Evolutionary conservation across 2,888 invertebrate genomes (phyloP).

Genomic region (Leptarthrus brevirostris): DNA sequence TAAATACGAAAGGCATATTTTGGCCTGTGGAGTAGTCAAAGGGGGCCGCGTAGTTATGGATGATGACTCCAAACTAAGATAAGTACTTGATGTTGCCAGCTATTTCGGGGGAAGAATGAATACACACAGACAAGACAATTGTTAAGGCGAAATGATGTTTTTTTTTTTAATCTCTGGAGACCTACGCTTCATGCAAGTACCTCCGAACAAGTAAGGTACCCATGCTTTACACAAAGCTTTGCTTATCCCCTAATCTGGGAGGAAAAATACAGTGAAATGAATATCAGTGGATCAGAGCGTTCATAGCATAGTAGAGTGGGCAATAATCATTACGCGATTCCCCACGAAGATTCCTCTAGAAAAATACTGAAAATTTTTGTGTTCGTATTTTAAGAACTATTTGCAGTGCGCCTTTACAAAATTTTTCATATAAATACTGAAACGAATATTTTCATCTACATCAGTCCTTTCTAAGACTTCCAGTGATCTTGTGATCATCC

Average conservation of each 20-base stretch:
- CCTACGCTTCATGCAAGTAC: conserved; percentile 6
- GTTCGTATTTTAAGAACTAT: conserved; percentile 16
- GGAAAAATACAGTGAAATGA: conserved; percentile 2
- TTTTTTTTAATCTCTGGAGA: conserved; percentile 1
- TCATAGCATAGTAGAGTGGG: conserved; percentile 9
- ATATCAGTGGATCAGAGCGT: not conserved
- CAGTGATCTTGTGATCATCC: conserved; percentile 48
- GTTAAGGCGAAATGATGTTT: not conserved
- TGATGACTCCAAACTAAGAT: not conserved
- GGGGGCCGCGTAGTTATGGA: no score
- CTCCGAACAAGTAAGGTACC: not conserved
- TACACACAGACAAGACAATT: not conserved
- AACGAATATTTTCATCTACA: conserved; percentile 48
- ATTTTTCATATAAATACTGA: conserved; percentile 54
- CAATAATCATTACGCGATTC: conserved; percentile 20
- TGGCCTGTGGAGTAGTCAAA: not conserved
- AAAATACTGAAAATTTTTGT: conserved; percentile 20
- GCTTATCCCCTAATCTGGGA: conserved; percentile 15
- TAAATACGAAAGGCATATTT: not conserved
- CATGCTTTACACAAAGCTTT: conserved; percentile 3
- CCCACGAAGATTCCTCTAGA: conserved; percentile 41
- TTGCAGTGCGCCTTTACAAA: conserved; percentile 18
- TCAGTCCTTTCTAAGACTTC: conserved; percentile 53
- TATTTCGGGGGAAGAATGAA: not conserved
- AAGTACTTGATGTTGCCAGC: not conserved